Conservation (phyloP, 2,888 invertebrate species). For the Augochlorella aurata region DNA sequence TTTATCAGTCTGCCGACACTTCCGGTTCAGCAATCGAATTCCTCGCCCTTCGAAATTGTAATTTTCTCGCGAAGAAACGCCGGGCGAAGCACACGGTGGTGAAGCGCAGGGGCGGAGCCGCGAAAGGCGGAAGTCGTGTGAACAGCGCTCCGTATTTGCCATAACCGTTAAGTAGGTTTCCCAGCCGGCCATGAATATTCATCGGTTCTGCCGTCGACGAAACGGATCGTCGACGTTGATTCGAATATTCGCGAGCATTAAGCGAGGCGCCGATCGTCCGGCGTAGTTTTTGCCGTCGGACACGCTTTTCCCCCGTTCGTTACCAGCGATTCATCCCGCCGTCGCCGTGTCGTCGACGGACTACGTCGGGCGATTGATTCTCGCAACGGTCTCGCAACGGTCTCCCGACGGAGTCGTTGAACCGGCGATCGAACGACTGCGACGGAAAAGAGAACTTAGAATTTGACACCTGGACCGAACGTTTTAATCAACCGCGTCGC, state of each 20-base stretch:
- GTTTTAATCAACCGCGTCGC: constrained; percentile 33
- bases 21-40: not conserved
- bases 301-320: not conserved
- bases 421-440: too few relatives aligned
- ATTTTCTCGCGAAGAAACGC: not conserved
- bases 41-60: not conserved
- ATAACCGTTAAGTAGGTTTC: constrained; percentile 38
- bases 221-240: constrained; percentile 20
- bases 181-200: constrained; percentile 56
- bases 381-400: too few relatives aligned
- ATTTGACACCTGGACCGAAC: constrained; percentile 4
- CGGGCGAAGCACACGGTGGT: not conserved
- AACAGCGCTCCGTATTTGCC: constrained; percentile 27
- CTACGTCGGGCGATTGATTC: too few relatives aligned
- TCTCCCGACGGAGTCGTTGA: not conserved
- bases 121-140: constrained; percentile 1
- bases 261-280: not conserved
- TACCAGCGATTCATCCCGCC: not conserved
- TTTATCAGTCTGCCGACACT: not conserved
- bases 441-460: not conserved
- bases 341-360: too few relatives aligned
- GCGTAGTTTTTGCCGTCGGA: not conserved
- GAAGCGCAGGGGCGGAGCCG: not conserved
- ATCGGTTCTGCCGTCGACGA: constrained; percentile 19
- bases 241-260: constrained; percentile 12